A percentile compares a stretch with the other conserved stretches of the same genome.
These are phyloP conservation scores for Chouioia cunea DNA, from an alignment of 2,888 invertebrate species.

Conservation along the genomic window DNA sequence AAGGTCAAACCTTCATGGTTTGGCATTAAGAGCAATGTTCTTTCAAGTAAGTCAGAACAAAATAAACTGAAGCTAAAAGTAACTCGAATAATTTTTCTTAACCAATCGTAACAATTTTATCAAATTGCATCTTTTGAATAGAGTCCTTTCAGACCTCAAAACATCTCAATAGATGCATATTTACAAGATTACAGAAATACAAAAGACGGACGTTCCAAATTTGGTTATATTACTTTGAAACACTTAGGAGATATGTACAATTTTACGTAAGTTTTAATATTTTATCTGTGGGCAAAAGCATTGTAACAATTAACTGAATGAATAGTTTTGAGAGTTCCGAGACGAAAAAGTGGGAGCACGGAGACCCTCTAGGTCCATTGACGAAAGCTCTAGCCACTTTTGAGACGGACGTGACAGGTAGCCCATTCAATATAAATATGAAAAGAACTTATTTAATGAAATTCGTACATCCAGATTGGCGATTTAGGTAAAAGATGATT, in stretches of 20 bases:
- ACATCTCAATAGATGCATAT: constrained; percentile 21
- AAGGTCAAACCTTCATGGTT: constrained; percentile 44
- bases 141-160: constrained; percentile 19
- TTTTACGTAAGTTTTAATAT: constrained; percentile 47
- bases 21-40: constrained; percentile 39
- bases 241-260: constrained; percentile 49
- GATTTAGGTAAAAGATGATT: constrained; percentile 31
- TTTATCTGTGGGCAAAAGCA: background rate
- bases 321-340: background rate
- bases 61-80: background rate
- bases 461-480: constrained; percentile 29
- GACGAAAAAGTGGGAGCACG: background rate
- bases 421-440: background rate
- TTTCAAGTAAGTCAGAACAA: background rate
- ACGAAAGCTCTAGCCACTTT: background rate
- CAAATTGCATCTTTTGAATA: background rate
- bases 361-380: background rate
- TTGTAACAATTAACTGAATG: background rate
- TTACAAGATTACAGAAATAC: constrained; percentile 28
- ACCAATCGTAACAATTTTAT: background rate
- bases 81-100: too few relatives aligned
- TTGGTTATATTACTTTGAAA: constrained; percentile 41
- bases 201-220: constrained; percentile 23
- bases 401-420: constrained; percentile 16
- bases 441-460: background rate